Evolutionary conservation across 37 sponge, comb jelly and placozoan species (phyloP).

Genomic region (Bolinopsis microptera): DNA sequence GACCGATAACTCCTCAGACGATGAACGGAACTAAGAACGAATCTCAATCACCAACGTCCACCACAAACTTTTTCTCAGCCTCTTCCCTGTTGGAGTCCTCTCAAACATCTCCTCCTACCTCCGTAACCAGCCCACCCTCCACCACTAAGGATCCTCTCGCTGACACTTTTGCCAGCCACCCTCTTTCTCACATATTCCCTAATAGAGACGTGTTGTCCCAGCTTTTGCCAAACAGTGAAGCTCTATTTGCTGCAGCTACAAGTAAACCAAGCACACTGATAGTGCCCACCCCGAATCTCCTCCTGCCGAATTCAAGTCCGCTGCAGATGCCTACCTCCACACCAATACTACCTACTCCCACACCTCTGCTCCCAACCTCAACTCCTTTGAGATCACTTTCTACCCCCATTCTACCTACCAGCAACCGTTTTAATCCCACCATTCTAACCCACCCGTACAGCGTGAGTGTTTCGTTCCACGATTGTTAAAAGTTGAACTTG

Average conservation of each 20-base stretch:
- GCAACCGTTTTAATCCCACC: constrained; percentile 12
- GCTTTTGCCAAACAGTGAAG: neutral
- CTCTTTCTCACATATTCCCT: constrained; percentile 3
- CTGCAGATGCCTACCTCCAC: neutral
- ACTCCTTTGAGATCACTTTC: constrained; percentile 22
- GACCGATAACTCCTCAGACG: neutral
- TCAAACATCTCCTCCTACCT: neutral
- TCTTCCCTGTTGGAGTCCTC: neutral
- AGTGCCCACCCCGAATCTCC: neutral
- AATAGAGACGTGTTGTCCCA: constrained; percentile 14
- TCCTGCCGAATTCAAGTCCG: neutral
- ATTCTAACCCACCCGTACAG: constrained; percentile 16
- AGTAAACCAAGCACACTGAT: neutral
- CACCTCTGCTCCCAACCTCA: neutral
- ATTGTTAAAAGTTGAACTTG: too few relatives aligned
- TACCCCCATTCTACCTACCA: neutral
- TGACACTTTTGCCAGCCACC: neutral
- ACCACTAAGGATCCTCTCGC: neutral
- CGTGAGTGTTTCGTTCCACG: neutral
- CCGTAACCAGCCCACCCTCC: neutral
- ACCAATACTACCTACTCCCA: neutral
- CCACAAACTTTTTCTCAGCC: neutral
- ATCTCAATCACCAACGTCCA: neutral
- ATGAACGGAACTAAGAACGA: neutral
- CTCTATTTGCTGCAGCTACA: neutral